Evolutionary conservation across 1,140 invertebrate species (phyloP), one percentile per base, ranked within the genome.

Genomic region (Copidosoma floridanum): DNA sequence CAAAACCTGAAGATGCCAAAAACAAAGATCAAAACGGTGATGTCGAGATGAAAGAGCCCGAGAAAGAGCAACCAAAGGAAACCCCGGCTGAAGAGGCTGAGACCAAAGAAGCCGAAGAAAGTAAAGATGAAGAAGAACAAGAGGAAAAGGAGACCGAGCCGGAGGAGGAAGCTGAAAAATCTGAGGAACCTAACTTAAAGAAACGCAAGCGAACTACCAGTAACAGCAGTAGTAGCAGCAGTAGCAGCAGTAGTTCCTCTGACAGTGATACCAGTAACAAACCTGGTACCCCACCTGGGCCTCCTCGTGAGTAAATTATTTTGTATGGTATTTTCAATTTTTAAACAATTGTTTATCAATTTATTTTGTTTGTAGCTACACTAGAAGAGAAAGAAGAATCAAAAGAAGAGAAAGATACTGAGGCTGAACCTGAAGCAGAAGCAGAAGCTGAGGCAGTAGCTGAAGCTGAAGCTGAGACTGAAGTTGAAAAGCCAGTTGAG

Each of bases 31-130:
- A 68, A 24, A 73, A 67, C 50, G 68, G 63, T 56, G 71, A 77
- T 8, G 58, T 69, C 3, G 71, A 81, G 53, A 71, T 77, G 26
- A 73, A 77, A 37, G 73, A 71, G 29, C 50, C 59, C 37, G 67
- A 82, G 26, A 84, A 86, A 65, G 74, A 74, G 60, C 81, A 82
- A 57, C n/a, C n/a, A n/a, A 63, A 81, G 47, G 82, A 85, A 10
- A 81, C 81, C 60, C 65, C 75, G 18, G 74, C 76, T 50, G 78
- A 80, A 35, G 78, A 80, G 32, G 75, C 71, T 54, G 79, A 73
- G 29, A 64, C 79, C 81, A 57, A 65, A 81, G 54, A 82, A 82
- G 3, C 78, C 81, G 64, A 68, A 57, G 66, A 65, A 40, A 74
- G 74, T 18, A 71, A 71, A 5, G 56, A 75, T 24, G 73, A 77